Conservation (phyloP, 2,797 vertebrate genomes). For the Octomys mimax region DNA sequence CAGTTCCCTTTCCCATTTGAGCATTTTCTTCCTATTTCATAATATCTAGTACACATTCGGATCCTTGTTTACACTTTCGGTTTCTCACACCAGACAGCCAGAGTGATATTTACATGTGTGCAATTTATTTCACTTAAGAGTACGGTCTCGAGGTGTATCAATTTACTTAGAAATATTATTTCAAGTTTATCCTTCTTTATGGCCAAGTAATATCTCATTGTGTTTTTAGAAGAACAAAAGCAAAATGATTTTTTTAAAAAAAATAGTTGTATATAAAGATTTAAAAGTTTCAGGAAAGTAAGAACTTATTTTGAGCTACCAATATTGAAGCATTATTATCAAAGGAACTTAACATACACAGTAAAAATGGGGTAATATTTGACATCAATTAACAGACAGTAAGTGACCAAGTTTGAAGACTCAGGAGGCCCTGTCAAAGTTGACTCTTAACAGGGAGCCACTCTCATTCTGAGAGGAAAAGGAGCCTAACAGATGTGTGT, state of each 20-base stretch:
- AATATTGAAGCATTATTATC: conserved; percentile 34
- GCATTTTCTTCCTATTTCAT: neutral
- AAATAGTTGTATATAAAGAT: neutral
- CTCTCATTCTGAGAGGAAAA: neutral
- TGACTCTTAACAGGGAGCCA: neutral
- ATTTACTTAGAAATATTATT: neutral
- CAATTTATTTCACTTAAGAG: neutral
- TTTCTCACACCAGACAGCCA: neutral
- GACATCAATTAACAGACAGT: neutral
- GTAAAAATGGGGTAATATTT: conserved; percentile 34
- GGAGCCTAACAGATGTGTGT: neutral
- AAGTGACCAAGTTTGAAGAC: conserved; percentile 7
- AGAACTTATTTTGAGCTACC: conserved; percentile 41
- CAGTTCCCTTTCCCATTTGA: neutral
- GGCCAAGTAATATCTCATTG: neutral
- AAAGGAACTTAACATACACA: conserved; percentile 28
- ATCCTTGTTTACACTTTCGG: neutral
- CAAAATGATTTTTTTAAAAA: neutral
- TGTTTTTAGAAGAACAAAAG: neutral
- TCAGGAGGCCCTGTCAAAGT: neutral
- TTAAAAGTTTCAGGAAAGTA: neutral
- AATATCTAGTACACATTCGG: neutral
- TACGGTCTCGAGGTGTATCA: neutral
- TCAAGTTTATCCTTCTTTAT: neutral
- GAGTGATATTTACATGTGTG: neutral